Conservation (phyloP, 2,113 vertebrate genomes). For the Pangasianodon gigas region DNA sequence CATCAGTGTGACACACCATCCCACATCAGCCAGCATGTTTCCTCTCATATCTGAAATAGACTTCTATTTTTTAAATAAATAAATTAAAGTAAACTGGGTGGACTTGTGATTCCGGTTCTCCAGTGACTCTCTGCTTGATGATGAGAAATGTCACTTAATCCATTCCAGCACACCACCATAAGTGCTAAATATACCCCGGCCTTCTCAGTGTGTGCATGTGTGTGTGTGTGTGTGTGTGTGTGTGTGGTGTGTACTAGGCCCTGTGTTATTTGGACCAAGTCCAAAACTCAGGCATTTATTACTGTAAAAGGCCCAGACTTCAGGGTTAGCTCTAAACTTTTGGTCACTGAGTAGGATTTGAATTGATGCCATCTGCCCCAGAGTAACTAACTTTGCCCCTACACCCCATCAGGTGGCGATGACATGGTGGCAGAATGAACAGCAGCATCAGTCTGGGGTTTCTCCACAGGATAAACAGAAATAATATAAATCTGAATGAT, state of each 20-base stretch:
- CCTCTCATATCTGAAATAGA: neutral
- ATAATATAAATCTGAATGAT: too few relatives aligned
- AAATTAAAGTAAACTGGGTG: neutral
- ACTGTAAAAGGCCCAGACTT: neutral
- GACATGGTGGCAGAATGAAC: neutral
- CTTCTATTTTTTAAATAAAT: neutral
- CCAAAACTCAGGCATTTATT: neutral
- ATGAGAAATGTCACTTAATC: neutral
- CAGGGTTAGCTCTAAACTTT: neutral
- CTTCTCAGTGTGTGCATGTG: neutral
- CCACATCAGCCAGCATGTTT: neutral
- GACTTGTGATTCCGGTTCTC: neutral
- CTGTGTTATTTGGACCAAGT: neutral
- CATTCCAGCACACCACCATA: neutral
- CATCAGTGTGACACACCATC: neutral
- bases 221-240: neutral
- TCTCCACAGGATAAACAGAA: neutral
- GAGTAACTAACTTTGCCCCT: neutral
- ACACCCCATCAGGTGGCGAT: neutral
- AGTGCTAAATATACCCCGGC: neutral
- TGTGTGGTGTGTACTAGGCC: neutral
- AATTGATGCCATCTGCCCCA: neutral
- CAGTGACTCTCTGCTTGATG: neutral
- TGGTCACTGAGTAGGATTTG: neutral
- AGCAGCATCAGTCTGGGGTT: neutral